Conservation (phyloP, 2,888 invertebrate genomes). For the Tetropium fuscum region DNA sequence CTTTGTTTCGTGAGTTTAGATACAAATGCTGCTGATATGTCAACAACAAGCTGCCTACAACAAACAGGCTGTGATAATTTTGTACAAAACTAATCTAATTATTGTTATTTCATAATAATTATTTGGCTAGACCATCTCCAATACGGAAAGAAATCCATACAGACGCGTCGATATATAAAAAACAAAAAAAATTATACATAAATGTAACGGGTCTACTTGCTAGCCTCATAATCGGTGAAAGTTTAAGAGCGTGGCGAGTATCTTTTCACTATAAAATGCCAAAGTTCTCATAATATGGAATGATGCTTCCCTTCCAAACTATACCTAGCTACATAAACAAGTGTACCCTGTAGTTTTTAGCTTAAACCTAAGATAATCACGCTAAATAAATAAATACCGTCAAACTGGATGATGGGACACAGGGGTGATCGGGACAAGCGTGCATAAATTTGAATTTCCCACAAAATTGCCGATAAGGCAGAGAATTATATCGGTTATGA, state of each 20-base stretch:
- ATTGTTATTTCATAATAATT: slow-evolving; percentile 37
- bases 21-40: slow-evolving; percentile 45
- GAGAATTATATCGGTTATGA: no score
- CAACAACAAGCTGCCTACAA: slow-evolving; percentile 46
- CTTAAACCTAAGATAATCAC: slow-evolving; percentile 38
- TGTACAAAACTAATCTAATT: slow-evolving; percentile 54
- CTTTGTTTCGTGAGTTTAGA: slow-evolving; percentile 8
- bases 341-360: slow-evolving; percentile 44
- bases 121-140: slow-evolving; percentile 19
- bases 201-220: slow-evolving; percentile 11
- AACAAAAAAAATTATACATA: slow-evolving; percentile 13
- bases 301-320: slow-evolving; percentile 14
- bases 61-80: slow-evolving; percentile 34
- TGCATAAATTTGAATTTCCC: no score
- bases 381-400: no score
- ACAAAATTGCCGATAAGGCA: no score
- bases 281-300: slow-evolving; percentile 8
- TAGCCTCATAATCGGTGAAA: slow-evolving; percentile 33
- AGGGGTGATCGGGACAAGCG: no score
- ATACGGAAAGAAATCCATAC: slow-evolving; percentile 8
- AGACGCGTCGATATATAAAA: slow-evolving; percentile 6
- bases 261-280: background rate
- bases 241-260: background rate
- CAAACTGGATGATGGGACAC: no score
- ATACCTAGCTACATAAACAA: slow-evolving; percentile 25